These are phyloP conservation scores for Sminthurides bifidus DNA, from an alignment of 1,140 invertebrate species.

Conservation along the genomic window DNA sequence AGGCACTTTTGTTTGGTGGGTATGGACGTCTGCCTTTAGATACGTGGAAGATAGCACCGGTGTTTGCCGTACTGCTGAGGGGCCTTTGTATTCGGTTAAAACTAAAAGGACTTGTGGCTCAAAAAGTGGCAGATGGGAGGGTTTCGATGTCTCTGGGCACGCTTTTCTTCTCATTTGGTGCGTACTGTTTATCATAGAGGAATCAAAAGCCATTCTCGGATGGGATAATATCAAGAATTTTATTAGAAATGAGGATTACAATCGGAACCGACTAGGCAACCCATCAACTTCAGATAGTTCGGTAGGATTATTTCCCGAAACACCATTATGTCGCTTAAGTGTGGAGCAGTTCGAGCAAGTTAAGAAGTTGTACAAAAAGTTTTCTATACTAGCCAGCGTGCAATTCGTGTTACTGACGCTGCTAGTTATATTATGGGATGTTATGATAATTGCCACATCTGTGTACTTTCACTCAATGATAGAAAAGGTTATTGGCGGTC, in stretches of 20 bases:
- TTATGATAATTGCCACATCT: slow-evolving; percentile 83
- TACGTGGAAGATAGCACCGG: slow-evolving; percentile 72
- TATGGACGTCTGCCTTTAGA: slow-evolving; percentile 71
- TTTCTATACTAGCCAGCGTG: slow-evolving; percentile 67
- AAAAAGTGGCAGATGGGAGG: slow-evolving; percentile 70
- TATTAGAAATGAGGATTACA: slow-evolving; percentile 63
- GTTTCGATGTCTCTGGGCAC: slow-evolving; percentile 91
- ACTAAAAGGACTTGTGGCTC: slow-evolving; percentile 55
- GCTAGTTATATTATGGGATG: slow-evolving; percentile 77
- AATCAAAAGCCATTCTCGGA: slow-evolving; percentile 67
- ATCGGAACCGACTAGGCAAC: slow-evolving; percentile 45
- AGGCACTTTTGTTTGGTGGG: slow-evolving; percentile 77
- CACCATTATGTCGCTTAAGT: slow-evolving; percentile 54
- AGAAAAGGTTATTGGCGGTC: slow-evolving; percentile 81
- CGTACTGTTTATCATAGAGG: slow-evolving; percentile 78
- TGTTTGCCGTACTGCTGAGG: slow-evolving; percentile 52
- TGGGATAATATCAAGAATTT: slow-evolving; percentile 82
- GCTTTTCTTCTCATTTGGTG: slow-evolving; percentile 89
- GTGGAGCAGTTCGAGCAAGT: slow-evolving; percentile 56
- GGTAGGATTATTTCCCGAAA: slow-evolving; percentile 34
- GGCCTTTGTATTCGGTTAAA: slow-evolving; percentile 3
- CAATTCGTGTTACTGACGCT: slow-evolving; percentile 66
- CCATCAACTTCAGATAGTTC: slow-evolving; percentile 29
- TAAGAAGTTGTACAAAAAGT: slow-evolving; percentile 56
- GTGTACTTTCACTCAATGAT: slow-evolving; percentile 90